A percentile compares a stretch with the other conserved stretches of the same genome.
phyloP scores from a whole-genome alignment of 1,140 invertebrate genomes.

The Tetramorium simillimum region DNA sequence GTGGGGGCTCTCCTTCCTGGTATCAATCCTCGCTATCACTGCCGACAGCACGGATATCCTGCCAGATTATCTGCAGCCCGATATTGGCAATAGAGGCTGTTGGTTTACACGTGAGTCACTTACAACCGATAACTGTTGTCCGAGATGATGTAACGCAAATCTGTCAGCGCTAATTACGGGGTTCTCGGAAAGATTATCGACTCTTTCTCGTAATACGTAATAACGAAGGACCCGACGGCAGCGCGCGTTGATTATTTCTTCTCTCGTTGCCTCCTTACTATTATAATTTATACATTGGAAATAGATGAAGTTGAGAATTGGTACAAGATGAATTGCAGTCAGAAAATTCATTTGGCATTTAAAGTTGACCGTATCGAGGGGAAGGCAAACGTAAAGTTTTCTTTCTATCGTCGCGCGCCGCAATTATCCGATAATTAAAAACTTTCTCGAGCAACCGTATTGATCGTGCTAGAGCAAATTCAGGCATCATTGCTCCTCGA shows the following conservation, averaged over 20 bases:
- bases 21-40: constrained; percentile 63
- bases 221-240: not conserved
- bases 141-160: constrained; percentile 30
- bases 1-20: constrained; percentile 76
- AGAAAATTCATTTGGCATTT: constrained; percentile 21
- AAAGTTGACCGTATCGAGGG: constrained; percentile 14
- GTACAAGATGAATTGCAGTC: not conserved
- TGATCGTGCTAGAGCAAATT: constrained; percentile 19
- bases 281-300: constrained; percentile 26
- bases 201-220: constrained; percentile 3
- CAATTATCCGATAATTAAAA: constrained; percentile 68
- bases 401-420: constrained; percentile 4
- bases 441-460: constrained; percentile 33
- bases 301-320: not conserved
- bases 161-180: not conserved
- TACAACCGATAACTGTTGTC: constrained; percentile 7
- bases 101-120: constrained; percentile 78
- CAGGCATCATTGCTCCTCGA: constrained; percentile 22
- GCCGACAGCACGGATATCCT: constrained; percentile 53
- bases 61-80: constrained; percentile 51
- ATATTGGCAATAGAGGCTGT: constrained; percentile 70
- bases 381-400: constrained; percentile 21
- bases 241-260: not conserved
- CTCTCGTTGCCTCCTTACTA: not conserved
- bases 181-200: not conserved